phyloP scores from a whole-genome alignment of 1,140 invertebrate species.

The Caenorhabditis elegans region WBcel235 BX284603.4:8083501-8084000 shows the following conservation, averaged over 20 bases:
- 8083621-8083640: neutral
- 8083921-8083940: neutral
- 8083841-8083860: neutral
- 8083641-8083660: too few species aligned
- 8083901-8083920: neutral
- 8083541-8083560: constrained; percentile 36
- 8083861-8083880: neutral
- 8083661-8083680: too few species aligned
- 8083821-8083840: neutral
- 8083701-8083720: too few species aligned
- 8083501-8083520: constrained; percentile 52
- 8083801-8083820: neutral
- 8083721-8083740: too few species aligned
- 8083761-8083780: too few species aligned
- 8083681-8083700: too few species aligned
- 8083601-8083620: neutral
- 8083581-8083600: neutral
- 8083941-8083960: neutral
- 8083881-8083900: neutral
- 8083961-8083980: neutral
- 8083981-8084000: neutral
- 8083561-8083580: constrained; percentile 37
- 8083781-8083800: neutral
- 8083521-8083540: constrained; percentile 59
- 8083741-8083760: too few species aligned